Percentiles rank a stretch among this genome's conserved stretches.
Evolutionary conservation across 1,140 invertebrate species (phyloP).

Genomic region (Prorops nasuta): DNA sequence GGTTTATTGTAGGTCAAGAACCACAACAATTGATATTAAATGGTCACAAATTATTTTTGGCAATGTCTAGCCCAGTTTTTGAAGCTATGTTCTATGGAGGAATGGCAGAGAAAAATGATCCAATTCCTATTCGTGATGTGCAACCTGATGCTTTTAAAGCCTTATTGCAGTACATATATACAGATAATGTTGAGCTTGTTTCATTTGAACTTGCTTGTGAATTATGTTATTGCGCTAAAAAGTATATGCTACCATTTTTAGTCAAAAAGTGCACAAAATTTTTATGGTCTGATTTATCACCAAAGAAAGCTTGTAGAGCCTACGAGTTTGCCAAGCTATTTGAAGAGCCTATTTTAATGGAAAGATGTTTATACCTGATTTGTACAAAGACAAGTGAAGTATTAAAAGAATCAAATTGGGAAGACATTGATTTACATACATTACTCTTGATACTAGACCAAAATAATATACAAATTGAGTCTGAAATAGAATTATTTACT

Average conservation of each 20-base stretch:
- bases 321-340: conserved; percentile 84
- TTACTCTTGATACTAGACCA: conserved; percentile 73
- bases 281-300: conserved; percentile 74
- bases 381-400: conserved; percentile 74
- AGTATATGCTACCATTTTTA: conserved; percentile 80
- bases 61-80: conserved; percentile 82
- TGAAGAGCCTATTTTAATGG: conserved; percentile 76
- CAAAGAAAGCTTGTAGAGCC: conserved; percentile 77
- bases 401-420: conserved; percentile 70
- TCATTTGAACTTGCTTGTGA: conserved; percentile 83
- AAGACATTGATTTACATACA: conserved; percentile 72
- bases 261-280: conserved; percentile 78
- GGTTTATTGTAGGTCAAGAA: conserved; percentile 78
- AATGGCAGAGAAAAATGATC: conserved; percentile 68
- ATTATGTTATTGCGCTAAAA: conserved; percentile 82
- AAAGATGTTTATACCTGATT: conserved; percentile 75
- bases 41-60: conserved; percentile 78
- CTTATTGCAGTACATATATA: conserved; percentile 79
- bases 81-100: conserved; percentile 78
- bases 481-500: conserved; percentile 74
- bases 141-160: conserved; percentile 82
- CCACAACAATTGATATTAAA: conserved; percentile 70
- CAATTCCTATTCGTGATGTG: conserved; percentile 77
- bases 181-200: conserved; percentile 72
- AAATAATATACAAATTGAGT: conserved; percentile 68